Percentiles rank a stretch among this genome's conserved stretches.
These are phyloP conservation scores for Zaprionus vittiger DNA, from an alignment of 1,140 invertebrate species.

Conservation along the genomic window DNA sequence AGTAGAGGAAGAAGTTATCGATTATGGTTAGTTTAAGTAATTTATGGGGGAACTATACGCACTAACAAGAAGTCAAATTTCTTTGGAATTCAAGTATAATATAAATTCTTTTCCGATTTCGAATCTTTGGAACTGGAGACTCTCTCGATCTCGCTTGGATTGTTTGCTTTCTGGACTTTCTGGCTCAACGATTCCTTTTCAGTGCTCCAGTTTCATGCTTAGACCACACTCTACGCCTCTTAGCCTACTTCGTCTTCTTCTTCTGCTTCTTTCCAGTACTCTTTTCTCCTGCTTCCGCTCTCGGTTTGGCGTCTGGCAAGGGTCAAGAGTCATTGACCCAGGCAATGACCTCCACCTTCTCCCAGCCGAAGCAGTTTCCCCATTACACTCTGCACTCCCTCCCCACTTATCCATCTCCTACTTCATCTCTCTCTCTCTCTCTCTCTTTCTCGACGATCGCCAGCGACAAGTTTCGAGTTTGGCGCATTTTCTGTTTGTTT, in stretches of 20 bases:
- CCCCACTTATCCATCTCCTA: background rate
- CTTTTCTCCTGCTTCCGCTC: slow-evolving; percentile 4
- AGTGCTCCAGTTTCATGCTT: background rate
- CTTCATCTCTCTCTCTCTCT: background rate
- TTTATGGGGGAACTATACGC: background rate
- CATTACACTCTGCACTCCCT: slow-evolving; percentile 3
- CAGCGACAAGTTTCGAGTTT: slow-evolving; percentile 70
- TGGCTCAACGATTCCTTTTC: slow-evolving; percentile 8
- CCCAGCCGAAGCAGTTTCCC: background rate
- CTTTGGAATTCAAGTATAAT: background rate
- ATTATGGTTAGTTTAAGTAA: background rate
- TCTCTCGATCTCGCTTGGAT: background rate
- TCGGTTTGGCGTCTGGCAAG: slow-evolving; percentile 21
- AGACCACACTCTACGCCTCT: background rate
- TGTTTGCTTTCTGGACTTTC: background rate
- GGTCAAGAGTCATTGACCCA: slow-evolving; percentile 73
- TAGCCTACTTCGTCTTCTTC: background rate
- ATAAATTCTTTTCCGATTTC: background rate
- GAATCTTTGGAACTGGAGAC: background rate
- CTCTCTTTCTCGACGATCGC: slow-evolving; percentile 46
- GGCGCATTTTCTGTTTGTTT: slow-evolving; percentile 51
- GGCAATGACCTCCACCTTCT: slow-evolving; percentile 72
- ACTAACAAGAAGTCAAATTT: background rate
- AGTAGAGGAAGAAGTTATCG: background rate
- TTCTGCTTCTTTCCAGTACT: background rate